Evolutionary conservation across 2,113 vertebrate species (phyloP).

Genomic region (Butorides virescens): DNA sequence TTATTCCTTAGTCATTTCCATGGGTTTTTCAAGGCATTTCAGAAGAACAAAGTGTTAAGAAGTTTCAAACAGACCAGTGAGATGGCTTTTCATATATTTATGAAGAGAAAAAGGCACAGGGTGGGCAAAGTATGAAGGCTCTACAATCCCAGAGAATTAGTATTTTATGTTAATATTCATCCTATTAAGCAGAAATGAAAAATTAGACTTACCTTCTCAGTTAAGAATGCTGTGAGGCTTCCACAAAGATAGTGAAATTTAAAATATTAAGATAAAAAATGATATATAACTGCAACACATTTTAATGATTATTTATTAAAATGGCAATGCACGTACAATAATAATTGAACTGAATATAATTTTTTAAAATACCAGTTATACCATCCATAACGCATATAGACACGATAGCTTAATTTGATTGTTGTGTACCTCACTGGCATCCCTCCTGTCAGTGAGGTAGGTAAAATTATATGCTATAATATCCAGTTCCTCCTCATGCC

Average conservation of each 20-base stretch:
- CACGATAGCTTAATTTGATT: neutral
- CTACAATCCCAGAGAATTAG: neutral
- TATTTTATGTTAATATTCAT: slow-evolving; percentile 24
- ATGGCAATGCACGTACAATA: neutral
- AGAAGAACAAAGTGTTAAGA: neutral
- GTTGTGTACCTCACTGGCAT: neutral
- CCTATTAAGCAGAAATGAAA: slow-evolving; percentile 8
- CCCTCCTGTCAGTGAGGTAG: neutral
- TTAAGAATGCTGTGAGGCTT: neutral
- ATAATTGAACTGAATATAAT: neutral
- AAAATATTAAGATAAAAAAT: slow-evolving; percentile 6
- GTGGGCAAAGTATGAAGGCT: neutral
- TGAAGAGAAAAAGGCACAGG: neutral
- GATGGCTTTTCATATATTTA: neutral
- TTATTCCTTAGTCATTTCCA: neutral
- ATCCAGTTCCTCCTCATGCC: neutral
- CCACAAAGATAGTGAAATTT: neutral
- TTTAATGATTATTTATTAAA: neutral
- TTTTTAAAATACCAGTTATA: neutral
- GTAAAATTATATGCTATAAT: neutral
- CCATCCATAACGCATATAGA: neutral
- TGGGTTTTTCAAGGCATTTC: neutral
- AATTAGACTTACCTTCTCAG: neutral
- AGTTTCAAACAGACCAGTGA: neutral
- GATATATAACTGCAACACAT: neutral